Evolutionary conservation across 2,113 vertebrate species (phyloP).

Genomic region (Sardina pilchardus): DNA sequence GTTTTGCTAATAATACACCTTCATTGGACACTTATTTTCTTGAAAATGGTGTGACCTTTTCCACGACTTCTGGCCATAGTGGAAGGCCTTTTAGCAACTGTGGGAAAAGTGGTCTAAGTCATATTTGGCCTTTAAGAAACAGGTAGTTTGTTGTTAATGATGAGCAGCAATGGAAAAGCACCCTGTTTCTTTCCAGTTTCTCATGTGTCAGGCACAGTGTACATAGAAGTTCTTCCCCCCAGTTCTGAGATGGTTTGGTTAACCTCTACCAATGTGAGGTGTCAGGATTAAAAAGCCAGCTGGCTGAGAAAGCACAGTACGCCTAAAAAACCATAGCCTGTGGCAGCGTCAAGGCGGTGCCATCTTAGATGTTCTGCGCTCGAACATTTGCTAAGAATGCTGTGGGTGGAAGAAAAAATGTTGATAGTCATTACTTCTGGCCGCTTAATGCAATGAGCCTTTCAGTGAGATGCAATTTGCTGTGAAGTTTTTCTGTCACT

Average conservation of each 20-base stretch:
- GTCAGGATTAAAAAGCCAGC: neutral
- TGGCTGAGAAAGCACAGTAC: neutral
- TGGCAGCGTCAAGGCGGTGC: neutral
- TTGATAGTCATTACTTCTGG: neutral
- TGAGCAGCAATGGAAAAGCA: neutral
- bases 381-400: neutral
- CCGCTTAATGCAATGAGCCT: neutral
- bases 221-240: neutral
- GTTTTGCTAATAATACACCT: constrained; percentile 21
- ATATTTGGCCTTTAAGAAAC: neutral
- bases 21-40: constrained; percentile 26
- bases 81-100: neutral
- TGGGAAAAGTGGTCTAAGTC: neutral
- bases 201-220: neutral
- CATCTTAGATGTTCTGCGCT: neutral
- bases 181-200: neutral
- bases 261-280: neutral
- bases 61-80: constrained; percentile 24
- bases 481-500: neutral
- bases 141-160: neutral
- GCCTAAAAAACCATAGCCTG: no score
- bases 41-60: constrained; percentile 36
- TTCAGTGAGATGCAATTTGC: neutral
- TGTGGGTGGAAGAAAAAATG: neutral
- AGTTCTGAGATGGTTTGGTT: neutral